These are phyloP conservation scores for Porites lobata DNA, from an alignment of 92 coral and sea anemone genomes.

Conservation along the genomic window DNA sequence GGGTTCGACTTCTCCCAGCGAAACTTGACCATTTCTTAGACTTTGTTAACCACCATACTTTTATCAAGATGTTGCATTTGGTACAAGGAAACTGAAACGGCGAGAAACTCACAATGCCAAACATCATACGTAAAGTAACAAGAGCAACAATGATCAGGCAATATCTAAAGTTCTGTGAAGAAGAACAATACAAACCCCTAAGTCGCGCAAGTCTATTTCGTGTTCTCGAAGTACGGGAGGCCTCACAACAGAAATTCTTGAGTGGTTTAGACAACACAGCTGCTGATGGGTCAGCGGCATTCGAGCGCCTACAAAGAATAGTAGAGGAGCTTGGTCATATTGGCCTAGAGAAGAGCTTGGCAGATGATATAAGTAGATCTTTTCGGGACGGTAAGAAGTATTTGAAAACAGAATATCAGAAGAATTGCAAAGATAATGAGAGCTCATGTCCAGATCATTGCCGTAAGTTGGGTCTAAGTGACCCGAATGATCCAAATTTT, in stretches of 20 bases:
- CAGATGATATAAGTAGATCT: constrained; percentile 45
- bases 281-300: constrained; percentile 41
- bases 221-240: constrained; percentile 59
- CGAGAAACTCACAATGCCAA: constrained; percentile 73
- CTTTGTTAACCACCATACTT: constrained; percentile 77
- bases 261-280: constrained; percentile 76
- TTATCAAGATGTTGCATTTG: constrained; percentile 86
- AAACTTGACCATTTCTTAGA: constrained; percentile 80
- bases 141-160: constrained; percentile 81
- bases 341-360: constrained; percentile 53
- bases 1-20: constrained; percentile 64
- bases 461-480: constrained; percentile 33
- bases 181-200: constrained; percentile 61
- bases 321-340: constrained; percentile 40
- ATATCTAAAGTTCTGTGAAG: constrained; percentile 71
- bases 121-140: constrained; percentile 79
- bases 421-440: constrained; percentile 66
- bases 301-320: too few relatives aligned
- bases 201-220: constrained; percentile 77
- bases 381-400: constrained; percentile 35
- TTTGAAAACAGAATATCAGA: too few relatives aligned
- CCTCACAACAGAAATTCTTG: constrained; percentile 65
- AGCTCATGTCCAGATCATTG: constrained; percentile 45
- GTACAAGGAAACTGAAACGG: constrained; percentile 75
- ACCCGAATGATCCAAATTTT: too few relatives aligned